A percentile compares a stretch with the other conserved stretches of the same genome.
Evolutionary conservation across 1,140 invertebrate genomes (phyloP).

Genomic region (Pseudomyrmex gracilis): DNA sequence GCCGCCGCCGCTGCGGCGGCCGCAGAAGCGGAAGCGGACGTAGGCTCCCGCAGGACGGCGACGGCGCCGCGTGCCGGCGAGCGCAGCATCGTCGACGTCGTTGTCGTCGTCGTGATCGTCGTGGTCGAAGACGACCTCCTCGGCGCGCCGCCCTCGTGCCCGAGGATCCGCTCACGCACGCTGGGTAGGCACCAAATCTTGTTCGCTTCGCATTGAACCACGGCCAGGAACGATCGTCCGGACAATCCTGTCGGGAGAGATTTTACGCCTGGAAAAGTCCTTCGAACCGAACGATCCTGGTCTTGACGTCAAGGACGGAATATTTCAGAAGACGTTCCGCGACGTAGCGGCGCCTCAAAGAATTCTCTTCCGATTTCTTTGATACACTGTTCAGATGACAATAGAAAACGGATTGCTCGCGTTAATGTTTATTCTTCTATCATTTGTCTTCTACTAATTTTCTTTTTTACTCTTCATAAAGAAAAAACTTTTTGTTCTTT

Average conservation of each 20-base stretch:
- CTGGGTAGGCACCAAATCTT: conserved; percentile 79
- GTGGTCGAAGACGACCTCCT: conserved; percentile 71
- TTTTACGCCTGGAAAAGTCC: neutral
- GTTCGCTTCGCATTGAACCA: conserved; percentile 72
- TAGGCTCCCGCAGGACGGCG: conserved; percentile 71
- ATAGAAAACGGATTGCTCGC: neutral
- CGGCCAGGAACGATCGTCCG: conserved; percentile 8
- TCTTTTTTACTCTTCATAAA: neutral
- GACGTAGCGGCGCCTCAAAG: no score
- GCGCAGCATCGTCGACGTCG: conserved; percentile 79
- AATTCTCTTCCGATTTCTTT: neutral
- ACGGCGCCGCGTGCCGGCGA: conserved; percentile 79
- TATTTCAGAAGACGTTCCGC: neutral
- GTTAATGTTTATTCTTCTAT: neutral
- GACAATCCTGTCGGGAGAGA: neutral
- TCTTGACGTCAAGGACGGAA: conserved; percentile 22
- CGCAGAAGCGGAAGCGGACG: conserved; percentile 76
- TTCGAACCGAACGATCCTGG: neutral
- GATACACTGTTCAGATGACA: neutral
- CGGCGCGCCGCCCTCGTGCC: conserved; percentile 71
- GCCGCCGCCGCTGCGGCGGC: conserved; percentile 29
- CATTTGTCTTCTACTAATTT: neutral
- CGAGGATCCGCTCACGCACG: conserved; percentile 75
- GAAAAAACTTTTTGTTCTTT: neutral
- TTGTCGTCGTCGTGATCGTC: conserved; percentile 63